Evolutionary conservation across 2,797 vertebrate species (phyloP).

Genomic region (Hydrophis major): DNA sequence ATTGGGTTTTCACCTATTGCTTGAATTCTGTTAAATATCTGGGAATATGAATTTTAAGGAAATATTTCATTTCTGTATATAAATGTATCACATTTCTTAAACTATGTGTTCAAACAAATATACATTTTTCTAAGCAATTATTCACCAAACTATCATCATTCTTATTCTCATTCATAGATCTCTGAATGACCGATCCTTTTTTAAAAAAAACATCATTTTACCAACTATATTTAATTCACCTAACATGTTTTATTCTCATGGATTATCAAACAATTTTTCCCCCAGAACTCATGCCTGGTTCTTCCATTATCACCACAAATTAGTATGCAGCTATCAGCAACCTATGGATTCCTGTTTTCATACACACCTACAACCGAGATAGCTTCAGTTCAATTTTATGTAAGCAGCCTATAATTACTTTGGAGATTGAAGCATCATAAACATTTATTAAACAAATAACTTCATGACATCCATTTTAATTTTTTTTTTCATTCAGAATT

Average conservation of each 20-base stretch:
- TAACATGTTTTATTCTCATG: neutral
- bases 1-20: neutral
- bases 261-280: neutral
- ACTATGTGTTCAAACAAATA: neutral
- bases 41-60: neutral
- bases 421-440: neutral
- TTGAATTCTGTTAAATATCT: neutral
- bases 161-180: neutral
- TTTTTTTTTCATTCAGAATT: neutral
- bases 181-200: neutral
- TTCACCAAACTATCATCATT: neutral
- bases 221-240: neutral
- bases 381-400: neutral
- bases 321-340: neutral
- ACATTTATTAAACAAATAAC: neutral
- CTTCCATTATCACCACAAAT: neutral
- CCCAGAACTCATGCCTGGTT: neutral
- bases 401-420: neutral
- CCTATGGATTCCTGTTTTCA: neutral
- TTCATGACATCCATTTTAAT: neutral
- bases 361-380: neutral
- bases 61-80: neutral
- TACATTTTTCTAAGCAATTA: neutral
- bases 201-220: neutral
- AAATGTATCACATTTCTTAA: neutral